Evolutionary conservation across 2,113 vertebrate species (phyloP), one percentile per base, ranked within the genome.

Genomic region (Trinectes maculatus): DNA sequence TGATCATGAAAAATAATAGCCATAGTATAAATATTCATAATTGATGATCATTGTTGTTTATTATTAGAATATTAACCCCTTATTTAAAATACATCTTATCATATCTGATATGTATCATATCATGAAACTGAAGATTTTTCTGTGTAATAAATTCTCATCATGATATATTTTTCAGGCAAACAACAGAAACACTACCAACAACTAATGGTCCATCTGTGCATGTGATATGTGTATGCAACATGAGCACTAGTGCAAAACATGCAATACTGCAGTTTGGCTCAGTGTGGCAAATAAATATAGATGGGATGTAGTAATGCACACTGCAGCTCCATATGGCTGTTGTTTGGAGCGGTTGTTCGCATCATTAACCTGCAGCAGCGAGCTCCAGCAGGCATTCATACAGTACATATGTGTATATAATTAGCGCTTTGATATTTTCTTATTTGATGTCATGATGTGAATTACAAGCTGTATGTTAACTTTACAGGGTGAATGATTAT

Each of bases 311-410:
- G 43, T 12, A 54, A 49, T 16, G n/a, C 28, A 43, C 46, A 60
- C 29, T 47, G 4, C 39, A 33, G 58, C 64, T 39, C 57, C 74
- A 86, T 83, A 80, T 83, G 84, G 74, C 39, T 26, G 21, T 52
- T 59, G 51, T 70, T 73, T 43, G 57, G 52, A 22, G 63, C 11
- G 39, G 29, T 51, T 65, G 11, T 22, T 31, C 16, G 26, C 74
- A 18, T 65, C 83, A 74, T 79, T 79, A 79, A 44, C 60, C 61
- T 22, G 47, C 25, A 33, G 29, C 18, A 37, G 44, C 53, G 36
- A 74, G 48, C 68, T 47, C 33, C 46, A 42, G 58, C 40, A 74
- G 58, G 33, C 37, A 39, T 54, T 25, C 52, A 24, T 47, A 39
- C 33, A 25, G 37, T 25, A 47, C 33, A 60, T 64, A 40, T 48